Conservation (phyloP, 1,140 invertebrate species). For the Pollicipes pollicipes region DNA sequence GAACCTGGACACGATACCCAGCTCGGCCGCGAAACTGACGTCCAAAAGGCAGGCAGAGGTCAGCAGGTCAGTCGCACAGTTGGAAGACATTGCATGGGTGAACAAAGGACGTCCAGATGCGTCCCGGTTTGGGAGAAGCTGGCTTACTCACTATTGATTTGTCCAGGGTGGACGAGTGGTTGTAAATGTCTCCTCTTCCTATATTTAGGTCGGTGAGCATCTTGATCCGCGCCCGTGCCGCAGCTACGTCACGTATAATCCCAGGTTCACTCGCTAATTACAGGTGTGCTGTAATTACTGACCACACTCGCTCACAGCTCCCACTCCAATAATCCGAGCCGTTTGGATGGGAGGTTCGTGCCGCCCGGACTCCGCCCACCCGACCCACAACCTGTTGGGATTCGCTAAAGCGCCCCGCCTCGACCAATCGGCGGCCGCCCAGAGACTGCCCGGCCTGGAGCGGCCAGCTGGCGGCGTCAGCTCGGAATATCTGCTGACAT, state of each 20-base stretch:
- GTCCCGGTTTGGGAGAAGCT: too few relatives aligned
- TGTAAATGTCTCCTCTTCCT: neutral
- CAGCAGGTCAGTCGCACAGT: too few relatives aligned
- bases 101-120: too few relatives aligned
- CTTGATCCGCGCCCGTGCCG: neutral
- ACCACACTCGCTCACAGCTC: neutral
- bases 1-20: too few relatives aligned
- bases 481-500: neutral
- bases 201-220: neutral
- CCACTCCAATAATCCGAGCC: neutral
- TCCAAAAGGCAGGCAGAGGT: too few relatives aligned
- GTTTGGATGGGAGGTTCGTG: neutral
- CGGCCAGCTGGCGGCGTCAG: neutral
- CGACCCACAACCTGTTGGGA: neutral
- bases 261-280: neutral
- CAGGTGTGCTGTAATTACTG: neutral
- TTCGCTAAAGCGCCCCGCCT: neutral
- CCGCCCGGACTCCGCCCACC: too few relatives aligned
- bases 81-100: too few relatives aligned
- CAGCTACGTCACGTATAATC: neutral
- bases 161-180: neutral
- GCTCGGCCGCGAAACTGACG: too few relatives aligned
- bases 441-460: too few relatives aligned
- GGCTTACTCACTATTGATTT: neutral
- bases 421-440: neutral